Evolutionary conservation across 2,888 invertebrate species (phyloP).

Genomic region (Epiblema foenella): DNA sequence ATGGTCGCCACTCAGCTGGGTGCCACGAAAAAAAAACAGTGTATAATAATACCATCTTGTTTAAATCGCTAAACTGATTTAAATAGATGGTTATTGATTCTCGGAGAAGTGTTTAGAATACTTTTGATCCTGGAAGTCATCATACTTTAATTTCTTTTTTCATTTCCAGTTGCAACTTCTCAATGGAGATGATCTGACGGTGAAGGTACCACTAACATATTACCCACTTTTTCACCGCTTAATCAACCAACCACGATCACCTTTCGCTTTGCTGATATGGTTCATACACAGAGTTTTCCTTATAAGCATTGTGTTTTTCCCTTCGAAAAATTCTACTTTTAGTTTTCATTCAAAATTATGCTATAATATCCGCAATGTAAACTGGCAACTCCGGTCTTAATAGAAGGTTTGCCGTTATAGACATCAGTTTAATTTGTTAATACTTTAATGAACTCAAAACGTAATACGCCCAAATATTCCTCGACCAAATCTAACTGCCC

Average conservation of each 20-base stretch:
- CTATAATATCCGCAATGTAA: no score
- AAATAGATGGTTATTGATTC: no score
- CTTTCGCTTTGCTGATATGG: slow-evolving; percentile 16
- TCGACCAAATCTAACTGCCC: background rate
- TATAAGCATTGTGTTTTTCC: background rate
- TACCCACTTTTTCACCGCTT: slow-evolving; percentile 44
- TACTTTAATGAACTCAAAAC: background rate
- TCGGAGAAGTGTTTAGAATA: no score
- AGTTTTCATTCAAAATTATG: background rate
- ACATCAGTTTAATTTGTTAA: background rate
- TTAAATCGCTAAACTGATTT: no score
- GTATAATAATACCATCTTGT: no score
- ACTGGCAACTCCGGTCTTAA: background rate
- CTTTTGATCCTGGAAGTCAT: no score
- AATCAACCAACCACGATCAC: slow-evolving; percentile 25
- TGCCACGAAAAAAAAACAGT: no score
- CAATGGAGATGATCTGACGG: slow-evolving; percentile 75
- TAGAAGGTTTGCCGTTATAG: background rate
- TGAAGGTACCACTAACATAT: slow-evolving; percentile 65
- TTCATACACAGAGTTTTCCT: slow-evolving; percentile 3
- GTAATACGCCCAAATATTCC: background rate
- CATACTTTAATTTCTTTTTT: slow-evolving; percentile 52
- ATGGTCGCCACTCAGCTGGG: no score
- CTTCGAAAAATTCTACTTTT: background rate
- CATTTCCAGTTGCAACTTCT: slow-evolving; percentile 63